phyloP scores from a whole-genome alignment of 1,140 invertebrate species.

The Hyposmocoma kahamanoa region DNA sequence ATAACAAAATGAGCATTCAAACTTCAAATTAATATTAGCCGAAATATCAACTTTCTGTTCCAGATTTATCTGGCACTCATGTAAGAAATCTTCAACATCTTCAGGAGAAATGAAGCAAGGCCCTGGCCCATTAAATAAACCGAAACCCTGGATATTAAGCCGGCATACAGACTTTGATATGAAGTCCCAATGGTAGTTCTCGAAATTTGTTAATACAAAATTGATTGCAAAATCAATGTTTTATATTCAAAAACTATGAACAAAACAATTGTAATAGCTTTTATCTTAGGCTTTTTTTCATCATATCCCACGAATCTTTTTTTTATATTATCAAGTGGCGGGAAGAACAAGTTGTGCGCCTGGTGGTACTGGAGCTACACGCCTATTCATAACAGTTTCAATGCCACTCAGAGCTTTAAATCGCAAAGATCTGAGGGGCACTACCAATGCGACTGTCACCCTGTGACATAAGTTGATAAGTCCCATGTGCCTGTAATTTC shows the following conservation, averaged over 20 bases:
- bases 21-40: too few relatives aligned
- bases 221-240: neutral
- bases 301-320: neutral
- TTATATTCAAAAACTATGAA: neutral
- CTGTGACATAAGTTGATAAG: too few relatives aligned
- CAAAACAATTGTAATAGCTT: neutral
- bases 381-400: neutral
- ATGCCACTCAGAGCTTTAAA: too few relatives aligned
- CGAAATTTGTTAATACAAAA: neutral
- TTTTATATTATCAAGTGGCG: neutral
- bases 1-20: too few relatives aligned
- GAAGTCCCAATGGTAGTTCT: constrained; percentile 51
- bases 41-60: constrained; percentile 15
- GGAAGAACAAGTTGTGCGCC: neutral
- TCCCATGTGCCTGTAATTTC: too few relatives aligned
- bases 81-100: constrained; percentile 38
- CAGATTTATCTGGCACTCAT: constrained; percentile 63
- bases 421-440: too few relatives aligned
- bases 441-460: too few relatives aligned
- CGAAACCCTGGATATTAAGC: constrained; percentile 60
- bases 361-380: neutral
- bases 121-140: constrained; percentile 51
- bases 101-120: constrained; percentile 38
- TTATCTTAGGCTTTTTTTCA: neutral
- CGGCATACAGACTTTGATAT: constrained; percentile 62